These are phyloP conservation scores for Coremacera marginata DNA, from an alignment of 2,888 invertebrate genomes.

Conservation along the genomic window DNA sequence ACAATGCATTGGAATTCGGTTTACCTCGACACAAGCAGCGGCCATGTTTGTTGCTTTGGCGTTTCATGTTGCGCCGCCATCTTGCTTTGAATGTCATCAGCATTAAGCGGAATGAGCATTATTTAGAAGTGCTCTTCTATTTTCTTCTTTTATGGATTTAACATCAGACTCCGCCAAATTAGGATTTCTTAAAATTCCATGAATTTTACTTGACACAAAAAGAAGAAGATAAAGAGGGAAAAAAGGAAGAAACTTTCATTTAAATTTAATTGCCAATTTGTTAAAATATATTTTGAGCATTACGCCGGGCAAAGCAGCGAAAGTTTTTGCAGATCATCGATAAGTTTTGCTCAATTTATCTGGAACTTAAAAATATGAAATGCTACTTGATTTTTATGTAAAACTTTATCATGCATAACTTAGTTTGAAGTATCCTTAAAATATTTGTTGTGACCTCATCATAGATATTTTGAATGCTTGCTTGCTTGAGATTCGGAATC, in stretches of 20 bases:
- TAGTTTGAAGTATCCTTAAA: too few species aligned
- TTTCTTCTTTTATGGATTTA: not conserved
- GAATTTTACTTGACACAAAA: too few species aligned
- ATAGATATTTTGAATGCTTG: too few species aligned
- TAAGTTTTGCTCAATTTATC: constrained; percentile 1
- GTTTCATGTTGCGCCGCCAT: constrained; percentile 40
- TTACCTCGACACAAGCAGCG: not conserved
- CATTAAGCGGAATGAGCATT: constrained; percentile 42
- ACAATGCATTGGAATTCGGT: not conserved
- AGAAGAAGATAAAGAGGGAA: too few species aligned
- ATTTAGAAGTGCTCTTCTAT: constrained; percentile 21
- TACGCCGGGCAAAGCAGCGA: too few species aligned
- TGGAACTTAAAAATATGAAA: not conserved
- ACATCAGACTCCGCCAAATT: too few species aligned
- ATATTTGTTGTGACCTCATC: too few species aligned
- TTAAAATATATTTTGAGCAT: not conserved
- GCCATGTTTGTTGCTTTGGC: too few species aligned
- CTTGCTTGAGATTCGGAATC: too few species aligned
- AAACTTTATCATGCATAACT: too few species aligned
- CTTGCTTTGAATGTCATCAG: constrained; percentile 43
- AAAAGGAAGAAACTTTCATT: constrained; percentile 21
- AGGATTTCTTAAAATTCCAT: too few species aligned
- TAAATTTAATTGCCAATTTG: constrained; percentile 39
- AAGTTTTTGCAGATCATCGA: not conserved
- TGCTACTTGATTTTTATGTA: too few species aligned